Base-by-base conservation (phyloP, 2,888 invertebrate genomes). In the Diploptera punctata region DNA sequence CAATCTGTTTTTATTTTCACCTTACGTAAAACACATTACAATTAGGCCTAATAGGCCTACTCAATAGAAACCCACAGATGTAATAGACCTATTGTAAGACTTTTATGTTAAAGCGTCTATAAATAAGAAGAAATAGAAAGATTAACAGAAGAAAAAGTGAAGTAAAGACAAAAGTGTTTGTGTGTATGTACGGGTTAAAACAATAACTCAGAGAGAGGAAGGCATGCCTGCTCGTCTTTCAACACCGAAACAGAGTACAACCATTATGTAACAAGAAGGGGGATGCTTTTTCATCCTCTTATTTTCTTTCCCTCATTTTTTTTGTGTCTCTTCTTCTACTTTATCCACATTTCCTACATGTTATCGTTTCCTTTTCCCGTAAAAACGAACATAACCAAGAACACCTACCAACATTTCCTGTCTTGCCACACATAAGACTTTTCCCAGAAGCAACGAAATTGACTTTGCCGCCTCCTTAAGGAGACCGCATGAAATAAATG, bases 361-460 rank as follows among this genome's bases (percentile, higher is more conserved):
- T 72, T 72, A 72, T 74, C 70, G 67, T 70, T 74, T 74, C 74
- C 74, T 72, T 54, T 72, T 70, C 67, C 74, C 44, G 24, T 65
- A 65, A 31, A 61, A 61, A 18, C n/a, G 33, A 31, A 61, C 1
- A 18, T 21, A 47, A 65, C 65, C 43, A 43, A 16, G n/a, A 43
- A 26, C 19, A n/a, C 26, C 16, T n/a, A 24, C 57, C 29, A 57
- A 57, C 57, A 21, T 31, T 57, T 57, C 57, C 31, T 29, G 16
- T 57, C 7, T 3, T 33, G 5, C 10, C 10, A 5, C 26, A 24
- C 9, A 19, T 3, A 7, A 24, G 26, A 33, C 29, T 29, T 57
- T 29, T 29, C 57, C 33, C 10, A 57, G 52, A 24, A 24, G 5
- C 21, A 52, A 29, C 57, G 29, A 57, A 57, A 29, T 29, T 57